phyloP scores from a whole-genome alignment of 1,140 invertebrate genomes.

The Conus ventricosus region DNA sequence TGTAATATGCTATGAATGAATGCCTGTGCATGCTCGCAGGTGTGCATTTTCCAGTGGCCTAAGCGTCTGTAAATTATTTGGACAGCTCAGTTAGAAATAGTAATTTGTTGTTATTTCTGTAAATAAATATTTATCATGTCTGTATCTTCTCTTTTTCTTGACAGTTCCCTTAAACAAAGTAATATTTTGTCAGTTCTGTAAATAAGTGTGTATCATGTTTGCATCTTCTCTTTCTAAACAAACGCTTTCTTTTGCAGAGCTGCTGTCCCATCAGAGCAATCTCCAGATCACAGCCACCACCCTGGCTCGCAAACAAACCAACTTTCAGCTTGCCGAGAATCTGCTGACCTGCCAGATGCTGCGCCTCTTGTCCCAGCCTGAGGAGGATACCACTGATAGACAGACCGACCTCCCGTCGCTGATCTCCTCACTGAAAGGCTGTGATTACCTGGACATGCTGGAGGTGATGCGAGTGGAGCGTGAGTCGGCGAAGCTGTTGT shows the following conservation, averaged over 20 bases:
- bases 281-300: slow-evolving; percentile 82
- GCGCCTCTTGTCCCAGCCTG: slow-evolving; percentile 14
- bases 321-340: slow-evolving; percentile 83
- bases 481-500: slow-evolving; percentile 68
- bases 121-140: too few species aligned
- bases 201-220: too few species aligned
- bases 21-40: too few species aligned
- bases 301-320: slow-evolving; percentile 87
- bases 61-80: too few species aligned
- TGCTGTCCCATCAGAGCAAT: slow-evolving; percentile 56
- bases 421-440: slow-evolving; percentile 13
- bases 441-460: slow-evolving; percentile 26
- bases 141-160: too few species aligned
- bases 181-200: too few species aligned
- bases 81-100: too few species aligned
- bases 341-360: slow-evolving; percentile 75
- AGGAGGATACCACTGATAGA: not conserved
- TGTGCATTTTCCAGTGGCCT: too few species aligned
- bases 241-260: slow-evolving; percentile 44
- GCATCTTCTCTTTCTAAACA: not conserved
- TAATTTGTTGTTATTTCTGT: too few species aligned
- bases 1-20: too few species aligned
- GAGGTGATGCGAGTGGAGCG: slow-evolving; percentile 52
- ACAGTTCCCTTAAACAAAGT: too few species aligned
- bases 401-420: slow-evolving; percentile 8